Conservation (phyloP, 2,888 invertebrate species). For the Erannis defoliaria region DNA sequence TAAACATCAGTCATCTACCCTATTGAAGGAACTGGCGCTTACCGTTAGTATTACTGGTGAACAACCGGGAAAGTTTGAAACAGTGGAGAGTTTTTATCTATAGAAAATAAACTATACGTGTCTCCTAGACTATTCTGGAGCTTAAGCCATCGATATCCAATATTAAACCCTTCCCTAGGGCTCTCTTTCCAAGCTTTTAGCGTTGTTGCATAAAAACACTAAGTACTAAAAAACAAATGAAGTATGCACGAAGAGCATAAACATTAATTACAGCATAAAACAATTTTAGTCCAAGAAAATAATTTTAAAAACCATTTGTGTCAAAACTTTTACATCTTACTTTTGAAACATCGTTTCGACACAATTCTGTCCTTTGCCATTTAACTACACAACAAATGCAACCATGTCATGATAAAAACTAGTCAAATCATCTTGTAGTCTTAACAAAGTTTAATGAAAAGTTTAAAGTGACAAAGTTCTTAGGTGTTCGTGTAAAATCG, state of each 20-base stretch:
- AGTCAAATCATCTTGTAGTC: not conserved
- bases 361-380: conserved; percentile 6
- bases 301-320: conserved; percentile 34
- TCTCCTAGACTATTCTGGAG: no score
- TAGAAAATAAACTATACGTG: no score
- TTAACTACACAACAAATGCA: not conserved
- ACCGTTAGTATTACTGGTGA: no score
- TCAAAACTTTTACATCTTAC: conserved; percentile 30
- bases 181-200: no score
- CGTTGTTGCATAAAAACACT: not conserved
- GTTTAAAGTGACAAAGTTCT: conserved; percentile 10
- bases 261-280: conserved; percentile 18
- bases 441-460: not conserved
- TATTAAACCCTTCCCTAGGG: no score
- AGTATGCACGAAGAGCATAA: conserved; percentile 5
- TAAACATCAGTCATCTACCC: no score
- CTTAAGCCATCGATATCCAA: no score
- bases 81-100: no score
- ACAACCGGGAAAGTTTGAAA: no score
- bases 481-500: not conserved
- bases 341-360: conserved; percentile 26
- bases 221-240: not conserved
- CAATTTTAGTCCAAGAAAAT: conserved; percentile 23
- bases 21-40: no score
- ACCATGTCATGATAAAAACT: conserved; percentile 12